phyloP scores from a whole-genome alignment of 2,113 vertebrate species.

The Gymnobelideus leadbeateri region DNA sequence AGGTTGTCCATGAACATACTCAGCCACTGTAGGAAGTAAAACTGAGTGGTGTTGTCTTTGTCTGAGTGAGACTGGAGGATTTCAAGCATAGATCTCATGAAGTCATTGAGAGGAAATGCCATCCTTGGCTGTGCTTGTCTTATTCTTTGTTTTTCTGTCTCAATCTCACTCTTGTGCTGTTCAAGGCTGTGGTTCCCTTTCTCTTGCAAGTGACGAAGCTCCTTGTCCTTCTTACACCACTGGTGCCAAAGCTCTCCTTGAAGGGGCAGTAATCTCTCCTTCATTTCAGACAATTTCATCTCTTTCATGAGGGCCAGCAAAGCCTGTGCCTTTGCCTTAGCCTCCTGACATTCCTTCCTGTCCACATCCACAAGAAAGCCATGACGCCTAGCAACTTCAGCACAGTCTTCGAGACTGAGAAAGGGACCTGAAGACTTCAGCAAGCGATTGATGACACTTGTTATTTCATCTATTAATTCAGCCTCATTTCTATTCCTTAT shows the following conservation, averaged over 20 bases:
- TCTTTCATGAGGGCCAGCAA: too few species aligned
- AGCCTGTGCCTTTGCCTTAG: slow-evolving; percentile 71
- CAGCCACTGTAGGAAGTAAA: slow-evolving; percentile 84
- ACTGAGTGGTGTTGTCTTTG: slow-evolving; percentile 55
- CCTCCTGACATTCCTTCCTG: slow-evolving; percentile 68
- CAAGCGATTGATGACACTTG: slow-evolving; percentile 59
- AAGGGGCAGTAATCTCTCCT: too few species aligned
- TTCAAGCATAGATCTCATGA: slow-evolving; percentile 74
- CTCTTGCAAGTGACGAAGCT: slow-evolving; percentile 79
- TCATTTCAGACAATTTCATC: too few species aligned
- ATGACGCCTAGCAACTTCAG: slow-evolving; percentile 53
- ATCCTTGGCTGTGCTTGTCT: slow-evolving; percentile 47
- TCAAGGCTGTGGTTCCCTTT: slow-evolving; percentile 77
- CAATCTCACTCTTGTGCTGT: slow-evolving; percentile 72
- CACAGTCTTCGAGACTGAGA: slow-evolving; percentile 74
- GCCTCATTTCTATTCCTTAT: slow-evolving; percentile 81
- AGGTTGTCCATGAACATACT: slow-evolving; percentile 74
- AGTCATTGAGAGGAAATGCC: slow-evolving; percentile 72
- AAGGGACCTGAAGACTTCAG: slow-evolving; percentile 48
- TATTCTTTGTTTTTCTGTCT: slow-evolving; percentile 75
- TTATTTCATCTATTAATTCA: slow-evolving; percentile 80
- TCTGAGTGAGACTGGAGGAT: slow-evolving; percentile 59
- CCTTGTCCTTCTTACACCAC: slow-evolving; percentile 83
- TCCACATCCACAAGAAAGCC: slow-evolving; percentile 82
- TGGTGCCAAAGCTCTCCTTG: too few species aligned